Evolutionary conservation across 2,888 invertebrate genomes (phyloP).

Genomic region (Campaea margaritaria): DNA sequence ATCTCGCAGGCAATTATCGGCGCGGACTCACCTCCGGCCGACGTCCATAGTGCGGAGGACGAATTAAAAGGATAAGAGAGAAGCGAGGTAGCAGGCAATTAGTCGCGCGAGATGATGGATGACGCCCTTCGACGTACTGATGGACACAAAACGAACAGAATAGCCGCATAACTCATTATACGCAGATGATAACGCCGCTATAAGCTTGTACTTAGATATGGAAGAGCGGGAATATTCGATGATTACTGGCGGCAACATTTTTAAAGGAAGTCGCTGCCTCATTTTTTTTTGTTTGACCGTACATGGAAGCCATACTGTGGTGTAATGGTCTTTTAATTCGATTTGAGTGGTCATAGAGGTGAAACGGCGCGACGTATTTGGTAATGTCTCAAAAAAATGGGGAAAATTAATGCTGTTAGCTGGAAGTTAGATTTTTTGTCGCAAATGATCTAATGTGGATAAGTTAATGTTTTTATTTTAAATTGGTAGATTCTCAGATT

Average conservation of each 20-base stretch:
- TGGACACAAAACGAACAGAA: slow-evolving; percentile 77
- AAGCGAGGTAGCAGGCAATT: slow-evolving; percentile 83
- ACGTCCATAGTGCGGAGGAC: slow-evolving; percentile 66
- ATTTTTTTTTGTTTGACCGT: slow-evolving; percentile 52
- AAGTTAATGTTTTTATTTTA: too few relatives aligned
- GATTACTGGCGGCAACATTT: slow-evolving; percentile 57
- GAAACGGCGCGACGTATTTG: slow-evolving; percentile 30
- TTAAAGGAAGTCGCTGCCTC: slow-evolving; percentile 55
- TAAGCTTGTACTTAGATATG: slow-evolving; percentile 80
- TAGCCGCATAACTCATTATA: slow-evolving; percentile 77
- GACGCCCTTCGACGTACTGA: slow-evolving; percentile 72
- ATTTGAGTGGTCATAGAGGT: slow-evolving; percentile 50
- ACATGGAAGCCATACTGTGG: slow-evolving; percentile 49
- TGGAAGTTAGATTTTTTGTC: slow-evolving; percentile 6
- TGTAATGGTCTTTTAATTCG: slow-evolving; percentile 57
- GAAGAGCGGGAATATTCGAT: slow-evolving; percentile 57
- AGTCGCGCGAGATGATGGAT: slow-evolving; percentile 82
- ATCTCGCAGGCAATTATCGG: slow-evolving; percentile 74
- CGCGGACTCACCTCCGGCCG: slow-evolving; percentile 60
- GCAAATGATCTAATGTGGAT: neutral
- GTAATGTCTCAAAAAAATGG: slow-evolving; percentile 27
- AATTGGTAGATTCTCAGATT: too few relatives aligned
- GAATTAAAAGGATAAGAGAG: slow-evolving; percentile 81
- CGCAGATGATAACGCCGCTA: slow-evolving; percentile 78
- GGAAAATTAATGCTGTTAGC: slow-evolving; percentile 19